A percentile compares a stretch with the other conserved stretches of the same genome.
These are phyloP conservation scores for Amphipyra berbera DNA, from an alignment of 2,888 invertebrate genomes.

Conservation along the genomic window DNA sequence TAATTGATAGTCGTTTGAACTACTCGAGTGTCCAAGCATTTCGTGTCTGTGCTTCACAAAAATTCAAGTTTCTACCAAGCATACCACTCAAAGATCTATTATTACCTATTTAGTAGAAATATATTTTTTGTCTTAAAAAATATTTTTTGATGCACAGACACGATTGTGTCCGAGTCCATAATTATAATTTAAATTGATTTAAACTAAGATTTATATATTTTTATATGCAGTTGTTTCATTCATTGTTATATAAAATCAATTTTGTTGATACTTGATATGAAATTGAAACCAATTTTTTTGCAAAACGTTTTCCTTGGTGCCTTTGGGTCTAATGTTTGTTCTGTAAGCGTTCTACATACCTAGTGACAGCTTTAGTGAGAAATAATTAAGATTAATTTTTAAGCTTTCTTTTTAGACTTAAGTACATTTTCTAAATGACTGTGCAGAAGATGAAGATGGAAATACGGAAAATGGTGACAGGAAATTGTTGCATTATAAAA, in stretches of 20 bases:
- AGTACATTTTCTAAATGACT: constrained; percentile 67
- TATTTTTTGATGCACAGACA: constrained; percentile 35
- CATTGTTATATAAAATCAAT: constrained; percentile 85
- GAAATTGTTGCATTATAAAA: constrained; percentile 2
- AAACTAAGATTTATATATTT: constrained; percentile 88
- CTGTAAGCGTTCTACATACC: constrained; percentile 58
- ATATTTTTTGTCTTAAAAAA: constrained; percentile 6
- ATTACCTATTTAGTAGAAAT: constrained; percentile 38
- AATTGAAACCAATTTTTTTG: constrained; percentile 62
- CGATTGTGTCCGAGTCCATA: constrained; percentile 33
- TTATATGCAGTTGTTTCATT: constrained; percentile 87
- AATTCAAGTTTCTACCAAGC: constrained; percentile 24
- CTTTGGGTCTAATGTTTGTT: constrained; percentile 64
- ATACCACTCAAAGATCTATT: constrained; percentile 11
- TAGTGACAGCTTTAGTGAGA: constrained; percentile 81
- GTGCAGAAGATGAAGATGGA: constrained; percentile 50
- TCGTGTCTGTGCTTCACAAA: constrained; percentile 40
- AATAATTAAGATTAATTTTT: constrained; percentile 75
- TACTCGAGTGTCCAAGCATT: constrained; percentile 35
- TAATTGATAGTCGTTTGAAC: constrained; percentile 44
- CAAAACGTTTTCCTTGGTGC: constrained; percentile 56
- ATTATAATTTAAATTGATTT: constrained; percentile 76
- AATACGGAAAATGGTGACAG: constrained; percentile 36
- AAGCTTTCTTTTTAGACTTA: constrained; percentile 77
- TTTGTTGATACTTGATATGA: constrained; percentile 78